A percentile compares a stretch with the other conserved stretches of the same genome.
Conservation (phyloP, 2,888 invertebrate species). For the Drosophila mettleri region DNA sequence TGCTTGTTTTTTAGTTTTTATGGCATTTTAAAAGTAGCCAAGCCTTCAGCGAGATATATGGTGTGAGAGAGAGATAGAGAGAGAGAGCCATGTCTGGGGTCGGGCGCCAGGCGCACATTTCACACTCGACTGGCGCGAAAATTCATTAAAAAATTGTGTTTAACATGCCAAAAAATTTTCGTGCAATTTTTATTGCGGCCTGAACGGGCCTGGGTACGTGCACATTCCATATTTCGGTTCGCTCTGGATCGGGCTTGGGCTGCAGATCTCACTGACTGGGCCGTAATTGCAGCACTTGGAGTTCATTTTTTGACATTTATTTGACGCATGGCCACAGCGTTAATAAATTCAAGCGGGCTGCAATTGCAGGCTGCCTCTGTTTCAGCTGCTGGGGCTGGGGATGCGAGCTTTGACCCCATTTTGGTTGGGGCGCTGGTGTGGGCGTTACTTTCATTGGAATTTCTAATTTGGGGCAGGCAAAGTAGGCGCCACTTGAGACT, state of each 20-base stretch:
- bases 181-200: constrained; percentile 64
- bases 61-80: neutral
- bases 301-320: constrained; percentile 81
- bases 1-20: constrained; percentile 62
- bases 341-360: constrained; percentile 64
- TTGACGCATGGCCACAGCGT: constrained; percentile 76
- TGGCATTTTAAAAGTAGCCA: constrained; percentile 68
- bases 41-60: neutral
- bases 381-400: neutral
- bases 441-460: constrained; percentile 55
- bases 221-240: constrained; percentile 43
- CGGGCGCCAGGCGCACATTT: constrained; percentile 71
- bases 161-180: constrained; percentile 64
- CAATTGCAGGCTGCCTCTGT: constrained; percentile 33
- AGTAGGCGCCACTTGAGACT: constrained; percentile 48
- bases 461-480: constrained; percentile 57
- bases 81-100: constrained; percentile 3
- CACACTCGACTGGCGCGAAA: constrained; percentile 84
- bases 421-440: neutral
- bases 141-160: constrained; percentile 81
- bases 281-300: constrained; percentile 61
- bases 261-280: constrained; percentile 33
- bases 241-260: neutral
- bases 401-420: constrained; percentile 41
- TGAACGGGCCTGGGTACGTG: constrained; percentile 24